Base-by-base conservation (phyloP, 2,797 vertebrate genomes). In the Tolypeutes matacus region DNA sequence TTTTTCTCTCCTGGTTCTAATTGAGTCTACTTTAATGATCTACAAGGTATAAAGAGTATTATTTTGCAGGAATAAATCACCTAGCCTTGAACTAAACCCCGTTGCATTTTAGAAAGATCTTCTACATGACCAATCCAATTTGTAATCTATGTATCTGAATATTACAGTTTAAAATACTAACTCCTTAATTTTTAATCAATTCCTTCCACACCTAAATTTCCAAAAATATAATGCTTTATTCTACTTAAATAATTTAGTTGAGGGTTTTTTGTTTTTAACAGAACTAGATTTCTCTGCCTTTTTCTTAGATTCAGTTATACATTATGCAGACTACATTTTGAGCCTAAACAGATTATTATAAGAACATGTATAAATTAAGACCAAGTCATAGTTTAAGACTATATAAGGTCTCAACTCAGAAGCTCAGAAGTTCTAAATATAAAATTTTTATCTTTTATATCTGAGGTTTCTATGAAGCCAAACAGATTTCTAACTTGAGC, bases 1-100 rank as follows among this genome's bases (percentile, higher is more conserved):
- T 77, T 94, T 95, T 94, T 91, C 81, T 86, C 72, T 78, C 21
- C 39, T 73, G 83, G 58, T 76, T 94, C 34, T 96, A 67, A 94
- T 58, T 80, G 65, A 95, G 29, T 60, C 53, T 89, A 87, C 60
- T 27, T 78, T 95, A 96, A 82, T 82, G 39, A 95, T 64, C 56
- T 93, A 81, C 49, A 72, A 82, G 14, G 8, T 82, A 75, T 82
- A 91, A 89, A 89, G 29, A 82, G 39, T 27, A 93, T 91, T 96
- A 11, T 93, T 78, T 95, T 93, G 53, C 34, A 95, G 70, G 67
- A 94, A 95, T 90, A 80, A 88, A 93, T 78, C 34, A 76, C 13
- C 29, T 53, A 20, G 31, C 46, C 78, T 96, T 91, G 46, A 93
- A 88, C 31, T 92, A 90, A 93, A 85, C 31, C 87, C 12, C 53